Conservation (phyloP, 1,140 invertebrate genomes). For the Agrypnia vestita region DNA sequence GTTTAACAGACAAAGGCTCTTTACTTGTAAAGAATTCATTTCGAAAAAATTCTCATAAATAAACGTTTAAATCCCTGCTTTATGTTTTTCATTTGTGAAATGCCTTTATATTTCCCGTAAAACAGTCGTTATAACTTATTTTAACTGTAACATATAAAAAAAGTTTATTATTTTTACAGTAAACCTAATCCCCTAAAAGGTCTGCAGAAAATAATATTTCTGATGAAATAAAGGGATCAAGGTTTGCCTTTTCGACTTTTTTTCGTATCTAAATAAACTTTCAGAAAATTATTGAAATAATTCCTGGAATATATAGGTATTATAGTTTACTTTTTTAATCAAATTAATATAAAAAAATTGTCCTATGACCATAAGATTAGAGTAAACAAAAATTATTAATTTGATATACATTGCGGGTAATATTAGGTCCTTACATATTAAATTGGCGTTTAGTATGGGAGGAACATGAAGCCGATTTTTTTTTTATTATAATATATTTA, state of each 20-base stretch:
- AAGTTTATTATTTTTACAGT: constrained; percentile 41
- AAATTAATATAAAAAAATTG: not conserved
- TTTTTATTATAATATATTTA: too few relatives aligned
- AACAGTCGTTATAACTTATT: constrained; percentile 22
- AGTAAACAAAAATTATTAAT: too few relatives aligned
- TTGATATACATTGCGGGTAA: too few relatives aligned
- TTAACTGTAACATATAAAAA: not conserved
- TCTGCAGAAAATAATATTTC: constrained; percentile 30
- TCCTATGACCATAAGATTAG: not conserved
- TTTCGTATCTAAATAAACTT: not conserved
- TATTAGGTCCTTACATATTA: too few relatives aligned
- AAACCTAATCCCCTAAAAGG: constrained; percentile 36
- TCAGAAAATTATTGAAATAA: not conserved
- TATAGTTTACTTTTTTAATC: not conserved
- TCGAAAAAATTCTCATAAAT: not conserved
- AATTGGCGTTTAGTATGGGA: too few relatives aligned
- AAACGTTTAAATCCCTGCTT: constrained; percentile 7
- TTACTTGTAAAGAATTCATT: too few relatives aligned
- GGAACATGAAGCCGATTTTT: too few relatives aligned
- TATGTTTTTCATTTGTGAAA: constrained; percentile 15
- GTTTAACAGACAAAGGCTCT: too few relatives aligned
- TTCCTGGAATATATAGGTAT: not conserved
- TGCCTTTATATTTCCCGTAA: constrained; percentile 19
- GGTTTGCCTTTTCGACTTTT: not conserved
- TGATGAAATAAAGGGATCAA: constrained; percentile 29